Base-by-base conservation (phyloP, 2,113 vertebrate genomes). In the Hassar affinis region DNA sequence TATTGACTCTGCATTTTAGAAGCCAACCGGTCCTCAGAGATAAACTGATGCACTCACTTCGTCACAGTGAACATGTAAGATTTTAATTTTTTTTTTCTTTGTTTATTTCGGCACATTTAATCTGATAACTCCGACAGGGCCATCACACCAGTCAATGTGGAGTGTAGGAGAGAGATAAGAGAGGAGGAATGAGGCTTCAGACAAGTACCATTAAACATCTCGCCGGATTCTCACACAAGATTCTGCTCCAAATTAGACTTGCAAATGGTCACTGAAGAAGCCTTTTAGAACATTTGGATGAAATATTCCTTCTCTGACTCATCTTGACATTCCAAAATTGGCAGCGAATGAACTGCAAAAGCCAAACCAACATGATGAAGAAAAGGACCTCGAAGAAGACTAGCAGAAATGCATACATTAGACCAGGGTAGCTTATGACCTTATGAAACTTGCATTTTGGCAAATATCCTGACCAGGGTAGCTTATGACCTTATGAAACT, bases 161-260 rank as follows among this genome's bases (percentile, higher is more conserved):
- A 38, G 57, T 35, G 45, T 61, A 17, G 20, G 27, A 33, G 10
- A 20, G 25, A 61, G 62, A 78, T 82, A 82, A 78, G 47, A 69
- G 35, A 27, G 6, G 33, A 82, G 45, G 56, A 51, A 69, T 52
- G 18, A 30, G 18, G 38, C n/a, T 61, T 59, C 38, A 69, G 79
- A 79, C 57, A 54, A 71, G 59, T 27, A 56, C 66, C 27, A 47
- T 78, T 79, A 79, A 74, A 79, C 76, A 82, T 79, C 45, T 74
- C n/a, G 17, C 82, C 51, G 51, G 42, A 51, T 61, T 30, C 45
- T 49, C 45, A 22, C 33, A 47, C 85, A 68, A 18, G 57, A 80
- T 69, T 75, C 54, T 47, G 27, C 20, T 17, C 14, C 54, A 45
- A 47, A 86, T 85, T 80, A 81, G 42, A 86, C 88, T 82, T 86